Conservation (phyloP, 1,140 invertebrate species). For the Drosophila trapezifrons region DNA sequence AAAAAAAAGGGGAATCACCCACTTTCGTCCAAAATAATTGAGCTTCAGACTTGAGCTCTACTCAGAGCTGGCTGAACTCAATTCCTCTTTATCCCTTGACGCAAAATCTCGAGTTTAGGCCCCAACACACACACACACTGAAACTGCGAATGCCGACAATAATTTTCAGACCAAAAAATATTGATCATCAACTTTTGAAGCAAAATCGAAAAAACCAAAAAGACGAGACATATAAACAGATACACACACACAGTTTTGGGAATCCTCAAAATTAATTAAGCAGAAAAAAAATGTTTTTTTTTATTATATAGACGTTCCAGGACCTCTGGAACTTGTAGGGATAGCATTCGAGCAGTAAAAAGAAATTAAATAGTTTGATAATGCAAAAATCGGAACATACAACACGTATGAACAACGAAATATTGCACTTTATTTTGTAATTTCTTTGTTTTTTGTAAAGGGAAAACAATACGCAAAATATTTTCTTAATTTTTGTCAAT, state of each 20-base stretch:
- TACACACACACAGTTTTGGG: background rate
- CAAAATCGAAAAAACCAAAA: constrained; percentile 7
- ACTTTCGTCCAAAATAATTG: background rate
- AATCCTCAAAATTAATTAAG: background rate
- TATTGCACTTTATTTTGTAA: background rate
- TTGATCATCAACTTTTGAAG: constrained; percentile 25
- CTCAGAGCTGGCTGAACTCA: too few species aligned
- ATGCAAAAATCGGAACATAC: background rate
- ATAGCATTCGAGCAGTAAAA: too few species aligned
- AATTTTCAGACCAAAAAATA: constrained; percentile 41
- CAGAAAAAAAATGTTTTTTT: background rate
- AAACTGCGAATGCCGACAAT: constrained; percentile 49
- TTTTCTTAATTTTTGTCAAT: too few species aligned
- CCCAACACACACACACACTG: too few species aligned
- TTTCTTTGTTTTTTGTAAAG: background rate
- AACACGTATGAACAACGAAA: background rate
- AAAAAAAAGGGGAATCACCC: constrained; percentile 9
- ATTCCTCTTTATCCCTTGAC: too few species aligned
- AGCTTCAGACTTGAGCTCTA: background rate
- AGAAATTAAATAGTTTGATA: background rate
- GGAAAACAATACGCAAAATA: too few species aligned
- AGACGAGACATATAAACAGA: too few species aligned
- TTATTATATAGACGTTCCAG: too few species aligned
- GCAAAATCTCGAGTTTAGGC: background rate
- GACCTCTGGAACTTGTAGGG: too few species aligned